phyloP scores from a whole-genome alignment of 2,797 vertebrate genomes.

The Molossus alvarezi region DNA sequence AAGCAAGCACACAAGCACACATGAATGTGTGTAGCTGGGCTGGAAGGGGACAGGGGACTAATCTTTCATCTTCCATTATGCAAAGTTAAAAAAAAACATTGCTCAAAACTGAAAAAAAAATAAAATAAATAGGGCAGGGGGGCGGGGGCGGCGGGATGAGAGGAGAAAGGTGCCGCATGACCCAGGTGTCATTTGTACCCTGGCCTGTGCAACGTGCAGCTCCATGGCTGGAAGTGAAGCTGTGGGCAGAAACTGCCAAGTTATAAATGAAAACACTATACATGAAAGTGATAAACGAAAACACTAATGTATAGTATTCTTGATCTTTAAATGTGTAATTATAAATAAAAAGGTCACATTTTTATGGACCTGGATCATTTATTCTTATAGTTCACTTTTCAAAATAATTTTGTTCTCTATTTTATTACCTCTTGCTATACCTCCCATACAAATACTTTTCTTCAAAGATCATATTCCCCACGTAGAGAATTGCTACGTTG shows the following conservation, averaged over 20 bases:
- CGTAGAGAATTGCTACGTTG: not conserved
- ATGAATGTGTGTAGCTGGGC: not conserved
- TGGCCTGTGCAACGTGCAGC: not conserved
- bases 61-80: not conserved
- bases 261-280: not conserved
- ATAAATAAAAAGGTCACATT: constrained; percentile 17
- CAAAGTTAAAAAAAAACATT: not conserved
- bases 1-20: not conserved
- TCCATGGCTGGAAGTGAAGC: rapidly evolving
- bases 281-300: not conserved
- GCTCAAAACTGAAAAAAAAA: not conserved
- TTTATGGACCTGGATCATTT: not conserved
- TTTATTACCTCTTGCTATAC: not conserved
- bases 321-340: constrained; percentile 6
- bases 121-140: too few species aligned
- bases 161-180: rapidly evolving
- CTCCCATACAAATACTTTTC: not conserved
- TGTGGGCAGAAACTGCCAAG: not conserved
- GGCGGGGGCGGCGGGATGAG: too few species aligned
- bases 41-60: not conserved
- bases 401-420: constrained; percentile 5
- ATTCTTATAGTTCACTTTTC: not conserved
- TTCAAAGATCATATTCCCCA: constrained; percentile 6
- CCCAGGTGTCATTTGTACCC: rapidly evolving
- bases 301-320: not conserved